These are phyloP conservation scores for Drosophila aff. DNA, from an alignment of 1,140 invertebrate genomes.

Conservation along the genomic window DNA sequence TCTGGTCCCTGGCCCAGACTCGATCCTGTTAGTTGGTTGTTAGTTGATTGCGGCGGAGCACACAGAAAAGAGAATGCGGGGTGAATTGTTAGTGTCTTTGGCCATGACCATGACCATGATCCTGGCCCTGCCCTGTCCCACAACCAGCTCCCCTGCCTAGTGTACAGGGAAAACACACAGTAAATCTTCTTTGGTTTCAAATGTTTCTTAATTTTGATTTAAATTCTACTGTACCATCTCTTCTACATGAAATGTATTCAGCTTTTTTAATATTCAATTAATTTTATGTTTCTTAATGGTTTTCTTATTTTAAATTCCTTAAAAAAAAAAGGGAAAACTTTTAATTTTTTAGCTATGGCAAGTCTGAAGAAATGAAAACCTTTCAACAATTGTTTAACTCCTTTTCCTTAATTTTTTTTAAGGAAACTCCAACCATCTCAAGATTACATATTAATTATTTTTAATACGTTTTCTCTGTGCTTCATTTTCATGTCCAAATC, in stretches of 20 bases:
- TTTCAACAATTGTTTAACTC: background rate
- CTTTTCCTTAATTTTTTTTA: background rate
- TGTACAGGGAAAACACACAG: constrained; percentile 2
- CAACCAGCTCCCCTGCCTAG: background rate
- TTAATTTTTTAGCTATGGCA: background rate
- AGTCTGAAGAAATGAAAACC: background rate
- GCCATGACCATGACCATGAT: background rate
- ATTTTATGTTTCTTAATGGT: background rate
- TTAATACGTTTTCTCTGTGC: background rate
- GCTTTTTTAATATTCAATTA: background rate
- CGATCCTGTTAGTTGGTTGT: constrained; percentile 71
- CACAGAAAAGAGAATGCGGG: constrained; percentile 14
- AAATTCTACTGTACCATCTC: no score
- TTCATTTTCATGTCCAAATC: background rate
- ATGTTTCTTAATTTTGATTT: background rate
- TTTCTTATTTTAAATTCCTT: background rate
- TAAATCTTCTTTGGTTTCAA: background rate
- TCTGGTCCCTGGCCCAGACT: constrained; percentile 83
- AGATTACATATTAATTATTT: background rate
- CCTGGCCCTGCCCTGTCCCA: background rate
- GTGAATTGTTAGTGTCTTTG: constrained; percentile 7
- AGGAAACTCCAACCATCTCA: background rate
- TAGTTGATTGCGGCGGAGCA: constrained; percentile 15
- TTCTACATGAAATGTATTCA: background rate
- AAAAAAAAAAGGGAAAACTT: background rate